Evolutionary conservation across 37 sponge, comb jelly and placozoan species (phyloP).

Genomic region (Cliona cf. orientalis): DNA sequence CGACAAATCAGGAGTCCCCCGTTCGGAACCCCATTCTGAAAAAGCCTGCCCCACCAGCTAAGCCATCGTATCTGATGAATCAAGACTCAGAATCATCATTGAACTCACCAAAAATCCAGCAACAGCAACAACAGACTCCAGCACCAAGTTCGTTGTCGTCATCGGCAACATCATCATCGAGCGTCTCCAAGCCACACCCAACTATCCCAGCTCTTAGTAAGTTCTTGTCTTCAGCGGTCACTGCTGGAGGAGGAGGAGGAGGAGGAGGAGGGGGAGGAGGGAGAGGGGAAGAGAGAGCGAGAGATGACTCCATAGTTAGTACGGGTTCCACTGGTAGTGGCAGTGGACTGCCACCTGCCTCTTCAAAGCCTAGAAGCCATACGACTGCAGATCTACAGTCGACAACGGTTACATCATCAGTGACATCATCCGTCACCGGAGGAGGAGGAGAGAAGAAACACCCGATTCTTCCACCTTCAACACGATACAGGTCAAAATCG

Average conservation of each 20-base stretch:
- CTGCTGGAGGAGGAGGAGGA: background rate
- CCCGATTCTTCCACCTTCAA: no score
- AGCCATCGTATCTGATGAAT: slow-evolving; percentile 3
- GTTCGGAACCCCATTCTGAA: background rate
- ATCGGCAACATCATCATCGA: background rate
- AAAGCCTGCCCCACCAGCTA: slow-evolving; percentile 5
- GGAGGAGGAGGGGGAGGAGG: background rate
- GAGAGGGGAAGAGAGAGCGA: background rate
- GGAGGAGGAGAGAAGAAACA: no score
- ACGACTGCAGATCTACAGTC: no score
- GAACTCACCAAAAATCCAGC: background rate
- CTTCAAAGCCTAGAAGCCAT: no score
- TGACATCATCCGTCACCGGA: no score
- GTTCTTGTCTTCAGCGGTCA: background rate
- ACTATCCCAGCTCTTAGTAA: background rate
- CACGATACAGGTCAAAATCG: no score
- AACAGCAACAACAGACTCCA: background rate
- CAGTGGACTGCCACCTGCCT: no score
- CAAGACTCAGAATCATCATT: background rate
- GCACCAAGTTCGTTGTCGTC: background rate
- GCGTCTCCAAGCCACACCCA: background rate
- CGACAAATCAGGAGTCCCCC: background rate
- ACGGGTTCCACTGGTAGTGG: no score
- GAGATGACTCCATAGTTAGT: no score
- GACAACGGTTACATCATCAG: no score